Evolutionary conservation across 2,797 vertebrate genomes (phyloP).

Genomic region (Hippoglossus hippoglossus): DNA sequence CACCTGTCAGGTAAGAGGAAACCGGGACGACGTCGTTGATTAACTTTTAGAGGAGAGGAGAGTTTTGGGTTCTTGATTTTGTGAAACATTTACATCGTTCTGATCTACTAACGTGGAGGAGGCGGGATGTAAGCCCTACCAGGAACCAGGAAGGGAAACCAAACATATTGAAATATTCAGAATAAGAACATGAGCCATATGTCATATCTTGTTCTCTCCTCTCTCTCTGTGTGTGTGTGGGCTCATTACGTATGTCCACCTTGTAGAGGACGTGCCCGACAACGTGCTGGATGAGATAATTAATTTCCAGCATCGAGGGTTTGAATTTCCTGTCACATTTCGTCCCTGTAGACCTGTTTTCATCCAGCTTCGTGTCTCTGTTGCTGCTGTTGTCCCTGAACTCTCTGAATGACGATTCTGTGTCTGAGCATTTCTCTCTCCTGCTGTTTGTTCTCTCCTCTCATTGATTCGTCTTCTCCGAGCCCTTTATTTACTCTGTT

Average conservation of each 20-base stretch:
- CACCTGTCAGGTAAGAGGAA: conserved; percentile 80
- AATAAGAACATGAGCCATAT: too few relatives aligned
- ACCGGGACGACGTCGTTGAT: too few relatives aligned
- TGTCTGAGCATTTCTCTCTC: conserved; percentile 24
- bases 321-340: neutral
- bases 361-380: conserved; percentile 23
- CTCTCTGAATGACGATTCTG: conserved; percentile 30
- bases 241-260: conserved; percentile 36
- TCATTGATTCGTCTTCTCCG: neutral
- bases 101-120: too few relatives aligned
- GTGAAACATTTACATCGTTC: neutral
- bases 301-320: conserved; percentile 18
- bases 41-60: too few relatives aligned
- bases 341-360: conserved; percentile 30
- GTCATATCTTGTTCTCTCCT: neutral
- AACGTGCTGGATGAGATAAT: conserved; percentile 57
- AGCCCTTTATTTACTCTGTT: neutral
- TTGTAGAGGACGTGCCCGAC: conserved; percentile 30
- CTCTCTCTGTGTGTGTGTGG: neutral
- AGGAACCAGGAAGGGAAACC: too few relatives aligned
- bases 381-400: conserved; percentile 31
- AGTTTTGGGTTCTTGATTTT: too few relatives aligned
- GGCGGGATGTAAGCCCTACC: too few relatives aligned
- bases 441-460: conserved; percentile 1
- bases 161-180: too few relatives aligned